Evolutionary conservation across 2,888 invertebrate genomes (phyloP).

Genomic region (Caenorhabditis sp.): DNA sequence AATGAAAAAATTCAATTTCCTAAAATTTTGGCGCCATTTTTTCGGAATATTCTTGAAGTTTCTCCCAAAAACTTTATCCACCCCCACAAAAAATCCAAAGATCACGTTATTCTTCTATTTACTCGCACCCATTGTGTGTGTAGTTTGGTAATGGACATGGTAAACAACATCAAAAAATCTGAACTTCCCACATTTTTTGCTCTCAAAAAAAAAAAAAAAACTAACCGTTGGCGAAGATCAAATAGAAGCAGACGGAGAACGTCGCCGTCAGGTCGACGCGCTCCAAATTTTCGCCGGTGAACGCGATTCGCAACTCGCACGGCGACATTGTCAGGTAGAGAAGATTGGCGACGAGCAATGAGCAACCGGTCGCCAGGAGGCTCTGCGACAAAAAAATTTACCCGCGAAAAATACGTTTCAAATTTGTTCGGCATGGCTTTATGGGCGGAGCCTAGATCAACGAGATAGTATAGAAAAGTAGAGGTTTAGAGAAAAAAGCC

Average conservation of each 20-base stretch:
- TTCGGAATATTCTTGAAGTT: no score
- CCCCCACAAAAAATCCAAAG: no score
- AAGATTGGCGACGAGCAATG: slow-evolving; percentile 55
- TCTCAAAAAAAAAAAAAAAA: background rate
- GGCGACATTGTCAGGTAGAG: slow-evolving; percentile 60
- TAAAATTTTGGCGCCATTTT: no score
- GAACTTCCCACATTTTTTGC: background rate
- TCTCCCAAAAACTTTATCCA: no score
- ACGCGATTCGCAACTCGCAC: slow-evolving; percentile 60
- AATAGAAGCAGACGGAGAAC: slow-evolving; percentile 65
- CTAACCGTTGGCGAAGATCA: slow-evolving; percentile 59
- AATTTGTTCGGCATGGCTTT: no score
- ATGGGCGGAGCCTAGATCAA: no score
- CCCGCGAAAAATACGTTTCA: no score
- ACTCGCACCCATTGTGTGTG: background rate
- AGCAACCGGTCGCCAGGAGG: slow-evolving; percentile 52
- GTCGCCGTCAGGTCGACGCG: slow-evolving; percentile 54
- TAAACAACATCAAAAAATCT: background rate
- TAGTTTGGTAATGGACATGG: background rate
- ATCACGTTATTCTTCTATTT: no score
- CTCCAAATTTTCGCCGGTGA: slow-evolving; percentile 53
- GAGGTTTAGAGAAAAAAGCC: no score
- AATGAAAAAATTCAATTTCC: no score
- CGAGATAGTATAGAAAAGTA: no score
- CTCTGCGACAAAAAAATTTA: no score